phyloP scores from a whole-genome alignment of 2,797 vertebrate species.

The Danionella dracula region DNA sequence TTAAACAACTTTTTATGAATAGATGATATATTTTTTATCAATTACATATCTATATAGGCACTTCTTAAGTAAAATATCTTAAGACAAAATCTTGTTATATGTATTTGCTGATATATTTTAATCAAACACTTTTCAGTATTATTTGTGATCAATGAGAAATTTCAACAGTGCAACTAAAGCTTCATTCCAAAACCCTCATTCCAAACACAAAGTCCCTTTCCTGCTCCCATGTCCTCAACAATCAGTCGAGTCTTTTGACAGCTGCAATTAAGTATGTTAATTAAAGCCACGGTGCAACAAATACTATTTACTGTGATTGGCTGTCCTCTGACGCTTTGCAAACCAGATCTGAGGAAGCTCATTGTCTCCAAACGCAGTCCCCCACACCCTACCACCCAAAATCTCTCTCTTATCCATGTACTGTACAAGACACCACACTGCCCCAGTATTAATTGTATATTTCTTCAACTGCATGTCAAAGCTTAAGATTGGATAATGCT shows the following conservation, averaged over 20 bases:
- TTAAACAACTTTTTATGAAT: too few relatives aligned
- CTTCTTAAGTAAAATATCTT: too few relatives aligned
- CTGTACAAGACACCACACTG: slow-evolving; percentile 19
- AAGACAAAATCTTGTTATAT: too few relatives aligned
- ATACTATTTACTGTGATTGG: slow-evolving; percentile 83
- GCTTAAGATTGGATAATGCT: slow-evolving; percentile 28
- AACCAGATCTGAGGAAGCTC: slow-evolving; percentile 35
- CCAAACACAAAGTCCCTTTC: background rate
- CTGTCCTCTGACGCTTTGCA: slow-evolving; percentile 70
- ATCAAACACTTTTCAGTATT: too few relatives aligned
- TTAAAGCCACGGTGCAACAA: slow-evolving; percentile 80
- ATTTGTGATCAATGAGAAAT: background rate
- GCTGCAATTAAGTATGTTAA: slow-evolving; percentile 84
- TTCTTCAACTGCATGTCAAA: slow-evolving; percentile 20
- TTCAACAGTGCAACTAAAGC: background rate
- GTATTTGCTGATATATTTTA: too few relatives aligned
- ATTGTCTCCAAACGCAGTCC: background rate
- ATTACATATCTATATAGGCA: too few relatives aligned
- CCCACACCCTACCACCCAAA: background rate
- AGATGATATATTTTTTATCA: too few relatives aligned
- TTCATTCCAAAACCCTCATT: too few relatives aligned
- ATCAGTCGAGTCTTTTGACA: slow-evolving; percentile 78
- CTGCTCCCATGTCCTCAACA: slow-evolving; percentile 53
- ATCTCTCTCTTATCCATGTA: background rate
- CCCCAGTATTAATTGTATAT: background rate